phyloP scores from a whole-genome alignment of 2,797 vertebrate species.

The Anableps anableps region DNA sequence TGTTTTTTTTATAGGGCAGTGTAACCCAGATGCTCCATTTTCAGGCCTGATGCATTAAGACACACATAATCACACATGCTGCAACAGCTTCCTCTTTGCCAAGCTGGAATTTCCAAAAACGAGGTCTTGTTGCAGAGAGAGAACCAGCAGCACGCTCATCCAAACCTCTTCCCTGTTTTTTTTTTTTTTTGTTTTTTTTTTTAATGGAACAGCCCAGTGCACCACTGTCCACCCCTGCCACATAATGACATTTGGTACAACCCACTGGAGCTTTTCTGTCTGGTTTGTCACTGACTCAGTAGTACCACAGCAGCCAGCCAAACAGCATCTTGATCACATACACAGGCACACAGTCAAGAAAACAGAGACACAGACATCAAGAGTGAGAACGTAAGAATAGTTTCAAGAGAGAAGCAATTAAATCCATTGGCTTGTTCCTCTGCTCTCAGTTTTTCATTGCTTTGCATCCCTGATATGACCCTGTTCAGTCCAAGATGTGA shows the following conservation, averaged over 20 bases:
- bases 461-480: slow-evolving; percentile 80
- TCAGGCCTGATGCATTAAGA: slow-evolving; percentile 32
- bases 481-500: slow-evolving; percentile 85
- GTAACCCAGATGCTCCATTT: slow-evolving; percentile 13
- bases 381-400: slow-evolving; percentile 55
- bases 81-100: slow-evolving; percentile 45
- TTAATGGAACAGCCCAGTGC: slow-evolving; percentile 60
- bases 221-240: slow-evolving; percentile 57
- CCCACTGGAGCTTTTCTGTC: slow-evolving; percentile 72
- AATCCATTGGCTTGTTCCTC: slow-evolving; percentile 32
- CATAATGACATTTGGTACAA: slow-evolving; percentile 73
- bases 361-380: slow-evolving; percentile 23
- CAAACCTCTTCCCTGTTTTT: slow-evolving; percentile 44
- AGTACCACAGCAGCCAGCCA: slow-evolving; percentile 73
- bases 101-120: slow-evolving; percentile 56
- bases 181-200: no score
- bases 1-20: neutral
- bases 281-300: slow-evolving; percentile 79
- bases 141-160: slow-evolving; percentile 66
- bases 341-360: neutral
- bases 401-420: slow-evolving; percentile 42
- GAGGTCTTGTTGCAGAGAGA: slow-evolving; percentile 72
- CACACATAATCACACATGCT: slow-evolving; percentile 6
- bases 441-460: slow-evolving; percentile 45
- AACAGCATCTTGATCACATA: slow-evolving; percentile 31